Base-by-base conservation (phyloP, 2,888 invertebrate species). In the Pollenia griseotomentosa region DNA sequence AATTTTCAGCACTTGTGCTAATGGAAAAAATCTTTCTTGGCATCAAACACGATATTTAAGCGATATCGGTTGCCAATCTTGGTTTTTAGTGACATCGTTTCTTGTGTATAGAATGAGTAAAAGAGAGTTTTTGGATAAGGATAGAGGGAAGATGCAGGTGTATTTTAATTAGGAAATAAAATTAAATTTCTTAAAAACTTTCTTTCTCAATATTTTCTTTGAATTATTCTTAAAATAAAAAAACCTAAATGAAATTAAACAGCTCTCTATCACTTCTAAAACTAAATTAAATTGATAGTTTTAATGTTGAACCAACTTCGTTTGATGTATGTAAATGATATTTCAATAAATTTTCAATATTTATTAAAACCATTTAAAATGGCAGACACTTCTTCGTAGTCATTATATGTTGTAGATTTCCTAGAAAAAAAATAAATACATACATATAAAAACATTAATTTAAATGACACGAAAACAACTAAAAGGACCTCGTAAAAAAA, bases 361-460 rank as follows among this genome's bases (percentile, higher is more conserved):
- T 44, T 65, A 11, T 73, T 53, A 23, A 59, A 59, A 42, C n/a
- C 19, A 51, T 63, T 61, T 51, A 61, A 61, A 79, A 61, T 61
- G 19, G 16, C 4, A 14, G 4, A 23, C 19, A 42, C n/a, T 63
- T 63, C 3, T 19, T 42, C 10, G 5, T 16, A 70, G 11, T n/a
- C 42, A 16, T 51, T 74, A 19, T 4, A 51, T 61, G 11, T 40
- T 61, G 11, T 40, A 14, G n/a, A 9, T 14, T 73, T 46, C 40
- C 19, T 8, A 40, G 40, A 57, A n/a, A 12, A 63, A 11, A 59
- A 8, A 40, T 23, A 23, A 2, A 3, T 23, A 14, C 33, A 78
- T 1, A 23, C 1, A 59, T 44, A 71, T n/a, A 73, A 51, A 78
- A 55, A 82, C 73, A 74, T 86, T 65, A 57, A 79, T 86, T 71